These are phyloP conservation scores for Crematogaster levior DNA, from an alignment of 2,888 invertebrate genomes.

Conservation along the genomic window DNA sequence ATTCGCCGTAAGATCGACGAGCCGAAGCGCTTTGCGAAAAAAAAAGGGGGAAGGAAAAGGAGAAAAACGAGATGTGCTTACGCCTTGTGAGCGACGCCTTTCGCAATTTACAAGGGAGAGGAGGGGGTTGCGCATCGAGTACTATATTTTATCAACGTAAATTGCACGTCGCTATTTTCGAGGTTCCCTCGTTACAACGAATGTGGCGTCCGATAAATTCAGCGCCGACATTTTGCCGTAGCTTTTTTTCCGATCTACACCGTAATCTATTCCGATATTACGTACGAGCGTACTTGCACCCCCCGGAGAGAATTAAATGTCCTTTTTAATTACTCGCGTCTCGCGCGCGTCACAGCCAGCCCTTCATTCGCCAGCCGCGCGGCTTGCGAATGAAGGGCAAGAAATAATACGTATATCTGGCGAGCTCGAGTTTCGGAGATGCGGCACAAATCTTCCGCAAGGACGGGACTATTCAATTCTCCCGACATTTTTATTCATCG, in stretches of 20 bases:
- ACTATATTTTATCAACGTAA: slow-evolving; percentile 27
- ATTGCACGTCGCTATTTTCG: slow-evolving; percentile 36
- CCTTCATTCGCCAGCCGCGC: too few species aligned
- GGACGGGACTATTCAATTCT: slow-evolving; percentile 30
- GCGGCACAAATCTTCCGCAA: slow-evolving; percentile 32
- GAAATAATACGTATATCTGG: neutral
- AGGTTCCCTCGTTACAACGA: slow-evolving; percentile 30
- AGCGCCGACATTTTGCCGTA: neutral
- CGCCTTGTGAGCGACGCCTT: neutral
- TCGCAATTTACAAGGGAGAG: slow-evolving; percentile 26
- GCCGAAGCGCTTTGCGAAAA: neutral
- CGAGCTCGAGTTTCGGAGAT: neutral
- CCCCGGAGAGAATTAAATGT: slow-evolving; percentile 34
- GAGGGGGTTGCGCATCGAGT: neutral
- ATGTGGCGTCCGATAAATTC: slow-evolving; percentile 27
- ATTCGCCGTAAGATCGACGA: slow-evolving; percentile 20
- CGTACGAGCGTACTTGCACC: neutral
- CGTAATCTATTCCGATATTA: slow-evolving; percentile 41
- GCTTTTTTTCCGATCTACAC: neutral
- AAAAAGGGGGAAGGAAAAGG: neutral
- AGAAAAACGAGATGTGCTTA: neutral
- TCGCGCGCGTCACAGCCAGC: slow-evolving; percentile 3
- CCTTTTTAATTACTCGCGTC: slow-evolving; percentile 39
- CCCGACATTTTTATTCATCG: slow-evolving; percentile 28
- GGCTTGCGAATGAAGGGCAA: neutral